Percentiles rank a stretch among this genome's conserved stretches.
Evolutionary conservation across 2,113 vertebrate species (phyloP).

Genomic region (Apistogramma diplotaenia): DNA sequence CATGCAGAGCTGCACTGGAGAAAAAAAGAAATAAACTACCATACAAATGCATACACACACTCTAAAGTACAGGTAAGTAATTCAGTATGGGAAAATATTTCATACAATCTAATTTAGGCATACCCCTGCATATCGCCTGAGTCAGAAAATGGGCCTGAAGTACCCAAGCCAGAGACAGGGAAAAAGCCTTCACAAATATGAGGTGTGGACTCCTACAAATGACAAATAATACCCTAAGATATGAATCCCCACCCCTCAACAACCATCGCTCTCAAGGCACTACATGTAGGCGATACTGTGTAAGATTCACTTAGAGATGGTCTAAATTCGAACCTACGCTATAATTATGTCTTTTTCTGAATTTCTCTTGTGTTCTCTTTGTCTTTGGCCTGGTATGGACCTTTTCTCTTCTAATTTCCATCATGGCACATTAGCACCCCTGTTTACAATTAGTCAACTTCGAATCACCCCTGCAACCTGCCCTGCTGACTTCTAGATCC

Average conservation of each 20-base stretch:
- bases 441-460: slow-evolving; percentile 32
- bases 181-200: slow-evolving; percentile 51
- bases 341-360: slow-evolving; percentile 9
- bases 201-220: slow-evolving; percentile 44
- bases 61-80: slow-evolving; percentile 52
- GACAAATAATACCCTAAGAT: slow-evolving; percentile 46
- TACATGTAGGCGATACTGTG: slow-evolving; percentile 66
- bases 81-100: slow-evolving; percentile 49
- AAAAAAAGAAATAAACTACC: slow-evolving; percentile 54
- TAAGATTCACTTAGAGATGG: slow-evolving; percentile 55
- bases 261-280: slow-evolving; percentile 70
- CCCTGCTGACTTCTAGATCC: slow-evolving; percentile 21
- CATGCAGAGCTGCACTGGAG: slow-evolving; percentile 68
- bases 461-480: neutral
- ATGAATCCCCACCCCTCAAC: slow-evolving; percentile 42
- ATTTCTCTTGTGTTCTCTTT: slow-evolving; percentile 17
- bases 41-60: slow-evolving; percentile 38
- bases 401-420: slow-evolving; percentile 35
- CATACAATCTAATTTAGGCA: slow-evolving; percentile 66
- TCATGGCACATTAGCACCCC: slow-evolving; percentile 55
- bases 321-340: slow-evolving; percentile 41
- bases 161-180: slow-evolving; percentile 57
- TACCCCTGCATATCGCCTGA: slow-evolving; percentile 68
- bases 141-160: slow-evolving; percentile 64
- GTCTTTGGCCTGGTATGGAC: slow-evolving; percentile 61